A percentile compares a stretch with the other conserved stretches of the same genome.
These are phyloP conservation scores for Ctenomys sociabilis DNA, from an alignment of 2,113 vertebrate genomes.

Conservation along the genomic window DNA sequence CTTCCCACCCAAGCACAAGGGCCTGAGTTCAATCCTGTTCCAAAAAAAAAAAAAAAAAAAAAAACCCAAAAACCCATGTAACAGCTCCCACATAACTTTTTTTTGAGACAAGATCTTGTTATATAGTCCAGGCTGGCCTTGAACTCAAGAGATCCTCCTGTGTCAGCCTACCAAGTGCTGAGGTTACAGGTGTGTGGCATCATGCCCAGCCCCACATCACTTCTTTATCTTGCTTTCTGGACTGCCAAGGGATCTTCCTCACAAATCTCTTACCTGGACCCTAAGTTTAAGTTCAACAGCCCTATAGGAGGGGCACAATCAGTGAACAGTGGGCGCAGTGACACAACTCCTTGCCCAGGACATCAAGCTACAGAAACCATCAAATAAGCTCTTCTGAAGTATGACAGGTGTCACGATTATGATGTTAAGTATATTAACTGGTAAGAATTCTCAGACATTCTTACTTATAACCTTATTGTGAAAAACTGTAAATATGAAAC, in stretches of 20 bases:
- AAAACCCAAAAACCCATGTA: too few species aligned
- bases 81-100: neutral
- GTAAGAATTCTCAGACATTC: neutral
- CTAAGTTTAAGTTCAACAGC: neutral
- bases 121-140: neutral
- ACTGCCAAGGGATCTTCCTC: neutral
- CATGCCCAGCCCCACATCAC: neutral
- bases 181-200: neutral
- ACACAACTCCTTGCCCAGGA: neutral
- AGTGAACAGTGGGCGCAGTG: neutral
- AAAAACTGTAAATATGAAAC: neutral
- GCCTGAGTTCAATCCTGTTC: too few species aligned
- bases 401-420: neutral
- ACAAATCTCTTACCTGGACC: neutral
- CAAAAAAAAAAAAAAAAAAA: too few species aligned
- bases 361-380: conserved; percentile 11
- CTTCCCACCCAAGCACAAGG: too few species aligned
- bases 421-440: neutral
- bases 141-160: neutral
- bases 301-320: neutral
- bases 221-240: conserved; percentile 49
- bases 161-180: neutral
- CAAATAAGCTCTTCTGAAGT: conserved; percentile 30
- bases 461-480: neutral
- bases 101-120: neutral